Base-by-base conservation (phyloP, 37 sponge, comb jelly and placozoan species). In the Axinella damicornis region DNA sequence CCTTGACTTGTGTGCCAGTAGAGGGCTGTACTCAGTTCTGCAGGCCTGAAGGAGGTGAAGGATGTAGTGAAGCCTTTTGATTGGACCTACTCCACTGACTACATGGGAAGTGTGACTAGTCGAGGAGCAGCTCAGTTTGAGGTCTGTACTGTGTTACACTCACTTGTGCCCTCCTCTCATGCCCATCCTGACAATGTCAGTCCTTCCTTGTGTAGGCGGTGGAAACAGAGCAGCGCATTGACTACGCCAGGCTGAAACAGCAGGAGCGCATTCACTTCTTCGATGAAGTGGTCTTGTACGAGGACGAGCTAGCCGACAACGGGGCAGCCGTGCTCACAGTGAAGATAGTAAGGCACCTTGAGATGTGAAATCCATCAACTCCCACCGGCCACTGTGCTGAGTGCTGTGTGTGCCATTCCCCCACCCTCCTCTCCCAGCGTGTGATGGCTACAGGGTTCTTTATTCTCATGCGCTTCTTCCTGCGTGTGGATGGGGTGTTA, bases 241-340 rank as follows among this genome's bases (percentile, higher is more conserved):
- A 98, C 79, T 73, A 90, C 15, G 94, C 80, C 40, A 88, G 86
- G 58, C 80, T 98, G 13, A 87, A 88, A 60, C 40, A 69, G 20
- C 89, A 83, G 28, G 98, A 98, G 87, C 82, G 74, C 65, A 98
- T 98, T 1, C 57, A 73, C 20, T 94, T 92, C 75, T 96, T 85
- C 41, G 93, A 94, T 39, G 96, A 95, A 19, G 69, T 92, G 22
- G 78, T 93, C 34, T 65, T 98, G 52, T 98, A 91, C 82, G 98
- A 98, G 39, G 98, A 98, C 74, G 98, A 98, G 79, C 89, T 98
- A 25, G 96, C 92, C 2, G 98, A 98, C 73, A 95, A 98, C 73
- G 98, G 98, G 28, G 64, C 65, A 1, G 92, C 96, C 15, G 70
- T 77, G 35, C 86, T 94, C 46, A 91, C 72, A 32, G 94, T 94